Evolutionary conservation across 1,140 invertebrate genomes (phyloP).

Genomic region (Drosophila sp.): DNA sequence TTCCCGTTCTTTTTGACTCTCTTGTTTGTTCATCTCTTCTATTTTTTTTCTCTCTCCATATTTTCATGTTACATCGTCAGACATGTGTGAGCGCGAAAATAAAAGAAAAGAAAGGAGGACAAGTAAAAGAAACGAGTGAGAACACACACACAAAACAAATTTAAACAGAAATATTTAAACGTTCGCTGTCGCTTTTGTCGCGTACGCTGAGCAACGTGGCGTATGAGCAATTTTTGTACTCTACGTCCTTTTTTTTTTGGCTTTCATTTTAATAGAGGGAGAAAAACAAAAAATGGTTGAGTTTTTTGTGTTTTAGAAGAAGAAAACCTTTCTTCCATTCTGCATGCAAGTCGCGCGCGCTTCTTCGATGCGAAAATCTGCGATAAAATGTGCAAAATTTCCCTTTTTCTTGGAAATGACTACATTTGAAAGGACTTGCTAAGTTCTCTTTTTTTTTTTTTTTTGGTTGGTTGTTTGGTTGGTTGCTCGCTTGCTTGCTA

Average conservation of each 20-base stretch:
- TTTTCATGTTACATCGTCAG: conserved; percentile 30
- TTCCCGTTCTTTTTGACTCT: background rate
- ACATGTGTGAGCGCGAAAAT: conserved; percentile 39
- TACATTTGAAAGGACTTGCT: conserved; percentile 44
- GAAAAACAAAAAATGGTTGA: conserved; percentile 18
- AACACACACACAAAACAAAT: conserved; percentile 30
- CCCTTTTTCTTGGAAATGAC: conserved; percentile 35
- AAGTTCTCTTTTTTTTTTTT: conserved; percentile 14
- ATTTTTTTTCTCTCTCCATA: conserved; percentile 13
- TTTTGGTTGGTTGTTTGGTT: no score
- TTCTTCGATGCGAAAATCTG: conserved; percentile 71
- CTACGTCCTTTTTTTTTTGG: conserved; percentile 17
- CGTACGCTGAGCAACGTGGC: conserved; percentile 36
- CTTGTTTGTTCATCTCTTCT: conserved; percentile 4
- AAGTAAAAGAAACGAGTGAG: background rate
- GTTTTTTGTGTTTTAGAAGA: background rate
- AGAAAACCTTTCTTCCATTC: conserved; percentile 16
- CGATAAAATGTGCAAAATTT: conserved; percentile 60
- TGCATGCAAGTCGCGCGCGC: conserved; percentile 62
- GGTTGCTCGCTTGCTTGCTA: conserved; percentile 1
- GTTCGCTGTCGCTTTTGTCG: conserved; percentile 30
- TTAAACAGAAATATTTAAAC: conserved; percentile 64
- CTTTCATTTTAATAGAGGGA: conserved; percentile 37
- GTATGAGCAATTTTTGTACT: conserved; percentile 56
- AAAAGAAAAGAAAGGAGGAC: conserved; percentile 6